These are phyloP conservation scores for Pitangus sulphuratus DNA, from an alignment of 2,797 vertebrate species.

Conservation along the genomic window DNA sequence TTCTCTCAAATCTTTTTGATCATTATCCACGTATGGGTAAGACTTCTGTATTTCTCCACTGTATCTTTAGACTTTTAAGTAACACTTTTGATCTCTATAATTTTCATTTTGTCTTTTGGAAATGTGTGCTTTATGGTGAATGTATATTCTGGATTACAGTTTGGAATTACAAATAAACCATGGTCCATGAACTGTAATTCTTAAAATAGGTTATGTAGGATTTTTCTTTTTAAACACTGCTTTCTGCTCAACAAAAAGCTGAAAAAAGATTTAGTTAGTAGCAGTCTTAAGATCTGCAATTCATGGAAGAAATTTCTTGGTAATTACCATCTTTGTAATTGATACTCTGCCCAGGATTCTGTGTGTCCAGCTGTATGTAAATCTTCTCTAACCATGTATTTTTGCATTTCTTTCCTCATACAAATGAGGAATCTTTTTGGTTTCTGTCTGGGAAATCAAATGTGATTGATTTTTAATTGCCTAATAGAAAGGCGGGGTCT, in stretches of 20 bases:
- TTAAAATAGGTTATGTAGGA: neutral
- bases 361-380: constrained; percentile 50
- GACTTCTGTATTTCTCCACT: neutral
- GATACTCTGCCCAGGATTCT: neutral
- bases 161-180: neutral
- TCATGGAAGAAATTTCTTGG: neutral
- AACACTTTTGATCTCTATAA: neutral
- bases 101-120: neutral
- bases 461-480: neutral
- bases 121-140: neutral
- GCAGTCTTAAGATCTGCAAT: neutral
- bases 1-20: neutral
- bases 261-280: neutral
- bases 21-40: neutral
- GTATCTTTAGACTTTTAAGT: neutral
- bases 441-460: neutral
- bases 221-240: neutral
- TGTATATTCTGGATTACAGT: neutral
- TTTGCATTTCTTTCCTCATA: constrained; percentile 39
- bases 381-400: neutral
- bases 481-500: neutral
- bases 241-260: neutral
- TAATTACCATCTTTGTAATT: constrained; percentile 26
- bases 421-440: constrained; percentile 6
- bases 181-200: neutral